Evolutionary conservation across 2,888 invertebrate species (phyloP).

Genomic region (Tolmerus cingulatus): DNA sequence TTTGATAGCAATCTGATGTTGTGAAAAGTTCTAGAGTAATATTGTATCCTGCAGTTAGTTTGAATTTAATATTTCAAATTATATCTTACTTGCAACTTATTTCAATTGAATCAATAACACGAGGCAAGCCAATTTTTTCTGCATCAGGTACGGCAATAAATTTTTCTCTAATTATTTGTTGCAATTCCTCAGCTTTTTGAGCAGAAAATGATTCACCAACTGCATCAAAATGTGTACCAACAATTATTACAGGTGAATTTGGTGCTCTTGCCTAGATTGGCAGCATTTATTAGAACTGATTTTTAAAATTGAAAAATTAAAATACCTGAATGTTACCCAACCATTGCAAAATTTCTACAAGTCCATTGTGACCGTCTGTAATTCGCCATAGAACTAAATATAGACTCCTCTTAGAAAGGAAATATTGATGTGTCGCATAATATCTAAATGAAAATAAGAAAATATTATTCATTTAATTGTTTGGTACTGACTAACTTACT

Average conservation of each 20-base stretch:
- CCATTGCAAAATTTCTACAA: slow-evolving; percentile 93
- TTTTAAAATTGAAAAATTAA: not conserved
- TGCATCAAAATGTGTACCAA: slow-evolving; percentile 95
- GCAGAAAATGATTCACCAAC: slow-evolving; percentile 66
- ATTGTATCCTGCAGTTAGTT: not conserved
- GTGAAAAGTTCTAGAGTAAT: slow-evolving; percentile 74
- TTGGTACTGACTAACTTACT: slow-evolving; percentile 64
- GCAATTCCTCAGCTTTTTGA: slow-evolving; percentile 74
- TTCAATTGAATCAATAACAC: slow-evolving; percentile 92
- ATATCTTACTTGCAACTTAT: slow-evolving; percentile 70
- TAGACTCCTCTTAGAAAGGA: slow-evolving; percentile 91
- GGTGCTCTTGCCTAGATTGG: slow-evolving; percentile 81
- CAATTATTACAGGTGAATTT: slow-evolving; percentile 94
- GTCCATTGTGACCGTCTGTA: slow-evolving; percentile 88
- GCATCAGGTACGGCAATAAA: slow-evolving; percentile 95
- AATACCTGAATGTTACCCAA: slow-evolving; percentile 83
- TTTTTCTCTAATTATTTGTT: slow-evolving; percentile 84
- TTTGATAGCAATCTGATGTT: slow-evolving; percentile 90
- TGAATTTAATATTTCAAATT: not conserved
- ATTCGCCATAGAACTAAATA: slow-evolving; percentile 96
- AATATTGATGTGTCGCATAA: slow-evolving; percentile 98
- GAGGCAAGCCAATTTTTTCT: slow-evolving; percentile 93
- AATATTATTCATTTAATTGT: not conserved
- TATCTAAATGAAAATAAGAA: slow-evolving; percentile 68
- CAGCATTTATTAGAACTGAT: not conserved